Percentiles rank a stretch among this genome's conserved stretches.
Evolutionary conservation across 1,140 invertebrate genomes (phyloP).

Genomic region (Bactericera cockerelli): DNA sequence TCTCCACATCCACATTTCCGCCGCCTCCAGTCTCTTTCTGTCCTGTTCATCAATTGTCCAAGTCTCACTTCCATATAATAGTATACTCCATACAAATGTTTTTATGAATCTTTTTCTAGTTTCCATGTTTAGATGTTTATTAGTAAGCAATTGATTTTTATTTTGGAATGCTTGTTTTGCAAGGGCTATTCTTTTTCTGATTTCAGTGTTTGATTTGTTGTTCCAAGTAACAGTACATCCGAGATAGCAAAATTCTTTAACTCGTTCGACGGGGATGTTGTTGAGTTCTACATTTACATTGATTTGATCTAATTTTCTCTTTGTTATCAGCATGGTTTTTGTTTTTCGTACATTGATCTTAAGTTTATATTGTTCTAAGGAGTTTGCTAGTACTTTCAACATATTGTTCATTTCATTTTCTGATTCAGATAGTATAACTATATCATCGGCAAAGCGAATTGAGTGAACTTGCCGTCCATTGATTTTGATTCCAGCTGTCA

Average conservation of each 20-base stretch:
- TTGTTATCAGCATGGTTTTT: conserved; percentile 10
- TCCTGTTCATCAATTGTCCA: conserved; percentile 6
- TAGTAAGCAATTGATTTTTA: conserved; percentile 8
- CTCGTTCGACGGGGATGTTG: not conserved
- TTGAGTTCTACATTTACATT: conserved; percentile 9
- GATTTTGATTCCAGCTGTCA: not conserved
- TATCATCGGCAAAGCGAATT: conserved; percentile 14
- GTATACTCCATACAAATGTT: not conserved
- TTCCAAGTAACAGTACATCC: not conserved
- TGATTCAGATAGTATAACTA: conserved; percentile 12
- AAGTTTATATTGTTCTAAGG: conserved; percentile 13
- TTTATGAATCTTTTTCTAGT: conserved; percentile 8
- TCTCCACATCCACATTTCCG: conserved; percentile 11
- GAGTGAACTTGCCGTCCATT: conserved; percentile 6
- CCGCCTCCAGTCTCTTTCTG: conserved; percentile 3
- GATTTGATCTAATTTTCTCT: not conserved
- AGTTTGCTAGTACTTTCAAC: conserved; percentile 10
- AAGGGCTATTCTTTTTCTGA: conserved; percentile 7
- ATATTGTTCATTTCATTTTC: conserved; percentile 13
- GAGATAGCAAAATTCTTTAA: conserved; percentile 7
- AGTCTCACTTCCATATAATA: conserved; percentile 10
- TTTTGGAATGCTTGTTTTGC: conserved; percentile 2
- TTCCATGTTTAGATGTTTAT: not conserved
- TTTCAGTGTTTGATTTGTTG: not conserved
- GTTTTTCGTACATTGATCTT: conserved; percentile 13